Evolutionary conservation across 2,797 vertebrate species (phyloP), one percentile per base, ranked within the genome.

Genomic region (Philypnodon macrostomus): DNA sequence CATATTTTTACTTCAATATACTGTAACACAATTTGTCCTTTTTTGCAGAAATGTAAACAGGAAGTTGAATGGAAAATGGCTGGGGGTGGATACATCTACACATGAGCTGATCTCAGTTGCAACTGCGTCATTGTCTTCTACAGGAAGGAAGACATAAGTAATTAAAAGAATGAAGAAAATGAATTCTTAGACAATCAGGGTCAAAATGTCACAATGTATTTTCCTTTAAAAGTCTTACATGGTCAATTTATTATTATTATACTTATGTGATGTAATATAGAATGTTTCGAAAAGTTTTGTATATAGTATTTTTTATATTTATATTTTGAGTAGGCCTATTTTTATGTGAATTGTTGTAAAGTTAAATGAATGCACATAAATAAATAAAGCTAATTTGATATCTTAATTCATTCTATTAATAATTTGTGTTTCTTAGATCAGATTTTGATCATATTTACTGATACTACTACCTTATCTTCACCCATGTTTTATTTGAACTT

Each of bases 81-180:
- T 8, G 27, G 42, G 70, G 68, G 69, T 48, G 63, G 44, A 37
- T 52, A 58, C 61, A 76, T 78, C 69, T 62, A 57, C 64, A 71
- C 63, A 55, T 35, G 36, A 58, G 75, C n/a, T n/a, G n/a, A n/a
- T n/a, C n/a, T n/a, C n/a, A n/a, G n/a, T n/a, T n/a, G n/a, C 46
- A 31, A 78, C 61, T 11, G 24, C 49, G 71, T 45, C 47, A 50
- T 30, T 67, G 19, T 56, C 53, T 35, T 59, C 77, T 78, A 47
- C 29, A 15, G 62, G 54, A n/a, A n/a, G 53, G 48, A 65, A 73
- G 73, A 74, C 70, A 66, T 58, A 41, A 47, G 50, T 75, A 67
- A 80, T 80, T 78, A 79, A 81, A 81, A 80, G 70, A 70, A 55
- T n/a, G n/a, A n/a, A n/a, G n/a, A n/a, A n/a, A n/a, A n/a, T n/a